These are phyloP conservation scores for Danio aesculapii DNA, from an alignment of 2,797 vertebrate species.

Conservation along the genomic window DNA sequence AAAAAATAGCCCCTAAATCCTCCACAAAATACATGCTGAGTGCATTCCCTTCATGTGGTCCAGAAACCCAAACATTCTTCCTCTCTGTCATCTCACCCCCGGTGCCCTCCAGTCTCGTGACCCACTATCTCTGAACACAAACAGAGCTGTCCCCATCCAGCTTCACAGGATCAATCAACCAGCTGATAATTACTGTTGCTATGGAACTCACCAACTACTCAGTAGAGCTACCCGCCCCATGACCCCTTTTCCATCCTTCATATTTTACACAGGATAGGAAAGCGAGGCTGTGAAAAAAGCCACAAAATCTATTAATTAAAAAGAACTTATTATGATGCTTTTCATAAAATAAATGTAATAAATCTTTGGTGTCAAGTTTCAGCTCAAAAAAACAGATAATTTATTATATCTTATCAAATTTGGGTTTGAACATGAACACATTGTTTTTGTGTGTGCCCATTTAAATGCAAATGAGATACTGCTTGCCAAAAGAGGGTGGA, in stretches of 20 bases:
- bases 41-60: slow-evolving; percentile 8
- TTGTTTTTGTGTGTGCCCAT: too few species aligned
- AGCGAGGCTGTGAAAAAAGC: background rate
- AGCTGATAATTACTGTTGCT: slow-evolving; percentile 54
- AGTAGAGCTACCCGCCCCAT: slow-evolving; percentile 33
- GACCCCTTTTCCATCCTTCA: slow-evolving; percentile 55
- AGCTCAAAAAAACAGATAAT: too few species aligned
- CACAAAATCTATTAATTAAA: background rate
- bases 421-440: too few species aligned
- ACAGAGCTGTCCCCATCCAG: slow-evolving; percentile 34
- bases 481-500: too few species aligned
- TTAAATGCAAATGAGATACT: too few species aligned
- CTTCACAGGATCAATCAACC: slow-evolving; percentile 51
- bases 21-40: background rate
- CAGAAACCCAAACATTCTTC: slow-evolving; percentile 18
- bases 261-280: slow-evolving; percentile 40
- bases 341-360: too few species aligned
- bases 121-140: slow-evolving; percentile 36
- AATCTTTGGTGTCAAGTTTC: too few species aligned
- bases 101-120: slow-evolving; percentile 21
- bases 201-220: slow-evolving; percentile 29
- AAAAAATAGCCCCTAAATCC: background rate
- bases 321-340: too few species aligned
- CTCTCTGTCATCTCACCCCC: slow-evolving; percentile 11
- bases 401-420: too few species aligned